Base-by-base conservation (phyloP, 2,113 vertebrate genomes). In the Mesitornis unicolor region DNA sequence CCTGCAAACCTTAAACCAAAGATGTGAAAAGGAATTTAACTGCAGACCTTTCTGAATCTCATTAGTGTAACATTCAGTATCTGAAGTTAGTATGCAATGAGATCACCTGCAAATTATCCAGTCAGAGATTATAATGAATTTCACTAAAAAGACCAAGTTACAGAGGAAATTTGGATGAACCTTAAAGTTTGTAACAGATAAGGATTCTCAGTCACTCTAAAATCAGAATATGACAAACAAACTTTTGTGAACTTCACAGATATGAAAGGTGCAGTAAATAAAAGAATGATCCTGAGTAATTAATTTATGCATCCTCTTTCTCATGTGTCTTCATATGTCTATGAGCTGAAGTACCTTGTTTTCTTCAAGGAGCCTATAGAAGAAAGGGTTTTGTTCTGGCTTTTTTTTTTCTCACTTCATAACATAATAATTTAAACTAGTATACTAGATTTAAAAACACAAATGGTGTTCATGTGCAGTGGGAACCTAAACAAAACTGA, bases 371-470 rank as follows among this genome's bases (percentile, higher is more conserved):
- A 80, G 3, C 13, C 45, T 36, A 16, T 5, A 76, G 56, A 85
- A 87, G 25, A 60, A 14, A 11, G 3, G 4, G 0, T 0, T 28
- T 63, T 56, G 51, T 59, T 25, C 24, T 36, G n/a, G 18, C 5
- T 65, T 67, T 69, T 33, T 77, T 2, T 1, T 61, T 67, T 84
- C 90, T 60, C 47, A 25, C 15, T 80, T 83, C 36, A 40, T 14
- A 1, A 31, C 70, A 29, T 61, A 75, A 33, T 57, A 65, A 67
- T 74, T 85, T 79, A 53, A 54, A 86, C 12, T 29, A 38, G n/a
- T 53, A 26, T 54, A 43, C 26, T 88, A 63, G 48, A 83, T 92
- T 85, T 65, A 9, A 73, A 82, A 79, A 68, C 28, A 35, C 4
- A 79, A 48, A 65, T 45, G 2, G 16, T 13, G 15, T 53, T 75